A percentile compares a stretch with the other conserved stretches of the same genome.
Conservation (phyloP, 2,113 vertebrate genomes). For the Halcyon senegalensis region DNA sequence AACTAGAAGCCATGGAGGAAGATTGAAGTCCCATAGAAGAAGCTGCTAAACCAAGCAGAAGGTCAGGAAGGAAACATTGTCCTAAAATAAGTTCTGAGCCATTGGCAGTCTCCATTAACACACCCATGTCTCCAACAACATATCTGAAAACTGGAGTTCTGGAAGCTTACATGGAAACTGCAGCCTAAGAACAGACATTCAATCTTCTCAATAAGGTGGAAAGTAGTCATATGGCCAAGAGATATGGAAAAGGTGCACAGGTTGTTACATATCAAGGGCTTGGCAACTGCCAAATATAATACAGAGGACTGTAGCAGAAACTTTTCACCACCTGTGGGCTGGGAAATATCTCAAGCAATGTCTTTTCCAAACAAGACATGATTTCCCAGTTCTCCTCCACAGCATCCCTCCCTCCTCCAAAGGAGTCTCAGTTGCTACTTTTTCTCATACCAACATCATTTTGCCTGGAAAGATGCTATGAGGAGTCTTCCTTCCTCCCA, state of each 20-base stretch:
- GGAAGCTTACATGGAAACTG: not conserved
- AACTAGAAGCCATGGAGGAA: not conserved
- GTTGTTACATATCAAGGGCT: not conserved
- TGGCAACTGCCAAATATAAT: not conserved
- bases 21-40: not conserved
- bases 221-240: not conserved
- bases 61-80: not conserved
- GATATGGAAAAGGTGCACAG: not conserved
- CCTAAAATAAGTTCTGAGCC: not conserved
- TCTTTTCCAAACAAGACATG: not conserved
- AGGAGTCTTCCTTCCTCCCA: not conserved
- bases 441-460: not conserved
- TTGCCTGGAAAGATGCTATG: not conserved
- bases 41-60: not conserved
- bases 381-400: not conserved
- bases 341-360: not conserved
- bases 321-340: not conserved
- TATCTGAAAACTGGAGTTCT: not conserved
- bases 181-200: not conserved
- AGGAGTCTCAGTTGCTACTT: not conserved
- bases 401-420: not conserved
- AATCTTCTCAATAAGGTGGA: not conserved
- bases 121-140: not conserved
- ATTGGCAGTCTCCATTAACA: not conserved
- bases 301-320: not conserved